Evolutionary conservation across 2,797 vertebrate genomes (phyloP).

Genomic region (Premnoplex brunnescens): DNA sequence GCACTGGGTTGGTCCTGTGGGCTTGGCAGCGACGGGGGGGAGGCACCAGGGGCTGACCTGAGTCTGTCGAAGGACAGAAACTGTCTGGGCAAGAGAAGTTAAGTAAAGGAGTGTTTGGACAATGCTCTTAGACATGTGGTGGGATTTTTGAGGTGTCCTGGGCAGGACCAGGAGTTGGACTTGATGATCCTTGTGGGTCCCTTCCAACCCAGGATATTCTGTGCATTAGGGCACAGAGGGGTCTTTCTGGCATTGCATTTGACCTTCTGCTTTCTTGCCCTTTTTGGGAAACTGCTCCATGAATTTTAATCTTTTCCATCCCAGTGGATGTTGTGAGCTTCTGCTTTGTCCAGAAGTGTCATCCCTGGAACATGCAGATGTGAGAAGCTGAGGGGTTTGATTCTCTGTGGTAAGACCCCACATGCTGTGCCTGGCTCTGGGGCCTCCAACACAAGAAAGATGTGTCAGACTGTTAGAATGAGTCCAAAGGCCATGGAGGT

Average conservation of each 20-base stretch:
- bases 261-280: not conserved
- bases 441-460: not conserved
- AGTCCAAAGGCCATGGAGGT: rapidly evolving
- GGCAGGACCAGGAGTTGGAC: not conserved
- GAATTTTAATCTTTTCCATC: not conserved
- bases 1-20: not conserved
- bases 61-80: not conserved
- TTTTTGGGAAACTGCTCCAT: not conserved
- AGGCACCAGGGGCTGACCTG: not conserved
- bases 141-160: not conserved
- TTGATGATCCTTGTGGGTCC: not conserved
- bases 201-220: not conserved
- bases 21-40: not conserved
- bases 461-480: not conserved
- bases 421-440: not conserved
- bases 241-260: not conserved
- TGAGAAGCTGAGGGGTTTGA: not conserved
- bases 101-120: not conserved
- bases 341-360: not conserved
- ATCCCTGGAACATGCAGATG: not conserved
- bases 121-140: too few relatives aligned
- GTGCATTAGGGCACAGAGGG: rapidly evolving
- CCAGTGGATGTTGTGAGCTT: not conserved
- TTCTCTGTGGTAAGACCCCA: not conserved
- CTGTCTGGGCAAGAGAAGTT: not conserved